These are phyloP conservation scores for Chloromyia formosa DNA, from an alignment of 2,888 invertebrate species.

Conservation along the genomic window DNA sequence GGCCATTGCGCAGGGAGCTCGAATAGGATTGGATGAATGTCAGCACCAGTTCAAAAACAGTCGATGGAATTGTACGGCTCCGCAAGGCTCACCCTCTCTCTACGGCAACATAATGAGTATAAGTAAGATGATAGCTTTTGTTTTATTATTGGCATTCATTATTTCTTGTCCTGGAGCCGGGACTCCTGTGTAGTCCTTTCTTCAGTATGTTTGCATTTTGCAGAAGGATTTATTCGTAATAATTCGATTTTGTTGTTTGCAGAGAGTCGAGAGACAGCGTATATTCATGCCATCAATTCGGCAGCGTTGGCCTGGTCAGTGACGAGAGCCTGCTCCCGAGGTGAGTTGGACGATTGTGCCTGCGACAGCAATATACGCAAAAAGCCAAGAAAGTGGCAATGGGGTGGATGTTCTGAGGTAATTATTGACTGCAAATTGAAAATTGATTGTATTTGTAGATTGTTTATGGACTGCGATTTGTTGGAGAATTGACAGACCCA, in stretches of 20 bases:
- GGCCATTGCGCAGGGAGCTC: constrained; percentile 83
- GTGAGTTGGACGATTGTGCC: constrained; percentile 86
- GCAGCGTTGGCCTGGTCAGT: constrained; percentile 90
- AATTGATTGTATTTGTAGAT: background rate
- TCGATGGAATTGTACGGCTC: constrained; percentile 84
- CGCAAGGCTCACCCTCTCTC: constrained; percentile 70
- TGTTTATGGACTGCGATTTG: too few relatives aligned
- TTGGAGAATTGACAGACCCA: too few relatives aligned
- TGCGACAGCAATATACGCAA: constrained; percentile 84
- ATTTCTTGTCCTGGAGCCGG: background rate
- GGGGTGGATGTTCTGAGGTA: constrained; percentile 94
- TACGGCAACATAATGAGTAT: constrained; percentile 86
- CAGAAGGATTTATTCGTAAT: constrained; percentile 22
- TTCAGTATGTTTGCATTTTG: constrained; percentile 52
- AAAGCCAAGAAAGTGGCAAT: constrained; percentile 84
- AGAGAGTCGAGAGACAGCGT: constrained; percentile 91
- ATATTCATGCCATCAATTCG: constrained; percentile 86
- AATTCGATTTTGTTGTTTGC: constrained; percentile 52
- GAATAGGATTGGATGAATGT: constrained; percentile 88
- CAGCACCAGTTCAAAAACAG: constrained; percentile 87
- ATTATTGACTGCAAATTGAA: constrained; percentile 9
- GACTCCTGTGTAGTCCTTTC: background rate
- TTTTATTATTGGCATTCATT: constrained; percentile 34
- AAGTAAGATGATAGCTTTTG: constrained; percentile 71
- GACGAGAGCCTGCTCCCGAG: constrained; percentile 85